Conservation (phyloP, 1,140 invertebrate species). For the Trissolcus basalis region DNA sequence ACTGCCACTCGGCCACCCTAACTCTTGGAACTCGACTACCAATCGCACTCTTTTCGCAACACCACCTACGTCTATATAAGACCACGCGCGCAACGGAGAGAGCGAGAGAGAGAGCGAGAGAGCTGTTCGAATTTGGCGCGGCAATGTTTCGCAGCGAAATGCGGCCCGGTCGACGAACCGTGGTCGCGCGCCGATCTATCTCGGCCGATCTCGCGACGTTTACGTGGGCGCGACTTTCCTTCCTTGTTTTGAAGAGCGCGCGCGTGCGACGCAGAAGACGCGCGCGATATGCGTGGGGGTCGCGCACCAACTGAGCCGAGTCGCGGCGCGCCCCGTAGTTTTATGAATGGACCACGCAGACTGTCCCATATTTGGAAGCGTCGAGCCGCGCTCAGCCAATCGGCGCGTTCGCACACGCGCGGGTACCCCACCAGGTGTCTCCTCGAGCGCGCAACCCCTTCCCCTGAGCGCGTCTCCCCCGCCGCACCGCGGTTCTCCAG, state of each 20-base stretch:
- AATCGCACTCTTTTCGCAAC: not conserved
- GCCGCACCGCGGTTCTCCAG: slow-evolving; percentile 67
- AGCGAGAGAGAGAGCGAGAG: slow-evolving; percentile 42
- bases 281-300: slow-evolving; percentile 73
- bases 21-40: slow-evolving; percentile 16
- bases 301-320: slow-evolving; percentile 75
- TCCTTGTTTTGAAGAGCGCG: slow-evolving; percentile 32
- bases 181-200: slow-evolving; percentile 31
- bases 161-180: slow-evolving; percentile 43
- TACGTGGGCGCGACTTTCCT: slow-evolving; percentile 26
- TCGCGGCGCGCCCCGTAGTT: slow-evolving; percentile 76
- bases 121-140: slow-evolving; percentile 13
- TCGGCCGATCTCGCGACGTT: slow-evolving; percentile 18
- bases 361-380: slow-evolving; percentile 79
- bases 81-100: slow-evolving; percentile 23
- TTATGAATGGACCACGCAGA: slow-evolving; percentile 81
- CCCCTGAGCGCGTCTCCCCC: slow-evolving; percentile 7
- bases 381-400: slow-evolving; percentile 75
- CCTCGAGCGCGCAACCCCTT: slow-evolving; percentile 40
- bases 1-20: slow-evolving; percentile 52
- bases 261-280: slow-evolving; percentile 64
- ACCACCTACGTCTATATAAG: slow-evolving; percentile 9
- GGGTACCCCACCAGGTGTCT: slow-evolving; percentile 65
- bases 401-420: slow-evolving; percentile 69
- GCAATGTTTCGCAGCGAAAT: not conserved